Percentiles rank a stretch among this genome's conserved stretches.
phyloP scores from a whole-genome alignment of 2,888 invertebrate species.

The Argyresthia albistria region DNA sequence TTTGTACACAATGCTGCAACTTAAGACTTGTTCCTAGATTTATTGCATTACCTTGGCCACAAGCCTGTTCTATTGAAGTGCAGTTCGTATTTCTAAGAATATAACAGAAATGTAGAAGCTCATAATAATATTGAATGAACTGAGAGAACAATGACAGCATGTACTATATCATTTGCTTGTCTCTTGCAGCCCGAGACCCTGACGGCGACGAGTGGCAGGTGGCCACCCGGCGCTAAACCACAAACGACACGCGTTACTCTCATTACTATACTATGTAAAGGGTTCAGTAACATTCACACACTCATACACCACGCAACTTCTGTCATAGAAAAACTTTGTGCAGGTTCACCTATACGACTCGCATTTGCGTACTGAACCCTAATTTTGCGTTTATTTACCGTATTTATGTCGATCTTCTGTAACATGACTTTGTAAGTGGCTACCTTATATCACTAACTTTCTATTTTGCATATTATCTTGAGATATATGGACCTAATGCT shows the following conservation, averaged over 20 bases:
- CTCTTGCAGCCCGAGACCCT: constrained; percentile 51
- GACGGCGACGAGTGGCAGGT: constrained; percentile 75
- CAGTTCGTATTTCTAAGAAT: too few species aligned
- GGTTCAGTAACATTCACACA: neutral
- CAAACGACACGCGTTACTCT: neutral
- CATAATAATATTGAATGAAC: too few species aligned
- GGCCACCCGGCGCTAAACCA: constrained; percentile 57
- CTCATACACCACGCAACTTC: neutral
- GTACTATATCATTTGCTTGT: neutral
- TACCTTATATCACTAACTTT: neutral
- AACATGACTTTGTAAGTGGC: too few species aligned
- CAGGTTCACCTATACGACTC: neutral
- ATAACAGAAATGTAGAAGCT: too few species aligned
- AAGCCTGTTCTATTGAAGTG: too few species aligned
- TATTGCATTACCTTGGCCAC: too few species aligned
- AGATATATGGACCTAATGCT: neutral
- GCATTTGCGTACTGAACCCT: neutral
- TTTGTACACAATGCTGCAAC: too few species aligned
- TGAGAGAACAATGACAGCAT: too few species aligned
- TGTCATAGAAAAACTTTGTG: neutral
- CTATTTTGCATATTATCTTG: neutral
- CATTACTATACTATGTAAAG: neutral
- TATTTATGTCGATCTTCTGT: neutral
- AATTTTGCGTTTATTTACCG: neutral
- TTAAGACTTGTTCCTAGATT: too few species aligned